Percentiles rank a stretch among this genome's conserved stretches.
Conservation (phyloP, 2,113 vertebrate genomes). For the Chionis minor region DNA sequence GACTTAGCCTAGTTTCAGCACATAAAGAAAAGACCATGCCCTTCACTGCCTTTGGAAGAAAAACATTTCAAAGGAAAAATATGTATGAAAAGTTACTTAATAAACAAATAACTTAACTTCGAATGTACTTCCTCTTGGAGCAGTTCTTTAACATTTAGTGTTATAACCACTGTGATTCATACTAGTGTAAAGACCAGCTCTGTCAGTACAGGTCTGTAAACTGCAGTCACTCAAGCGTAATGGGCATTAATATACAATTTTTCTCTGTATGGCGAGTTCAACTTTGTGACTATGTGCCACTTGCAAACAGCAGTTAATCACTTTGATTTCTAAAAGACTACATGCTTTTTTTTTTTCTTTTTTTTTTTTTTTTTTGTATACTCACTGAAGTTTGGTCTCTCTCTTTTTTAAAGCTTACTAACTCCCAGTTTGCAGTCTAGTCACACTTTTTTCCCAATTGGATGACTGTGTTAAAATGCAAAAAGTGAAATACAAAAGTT, state of each 20-base stretch:
- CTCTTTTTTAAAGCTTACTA: not conserved
- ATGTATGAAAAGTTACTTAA: not conserved
- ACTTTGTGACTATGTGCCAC: not conserved
- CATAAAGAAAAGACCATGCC: constrained; percentile 16
- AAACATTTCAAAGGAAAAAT: not conserved
- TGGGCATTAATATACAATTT: not conserved
- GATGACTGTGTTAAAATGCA: not conserved
- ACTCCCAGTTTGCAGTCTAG: not conserved
- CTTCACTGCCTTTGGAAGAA: not conserved
- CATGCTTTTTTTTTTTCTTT: not conserved
- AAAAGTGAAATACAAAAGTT: not conserved
- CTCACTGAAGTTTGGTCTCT: not conserved
- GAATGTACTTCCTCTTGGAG: not conserved
- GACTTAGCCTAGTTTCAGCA: constrained; percentile 5
- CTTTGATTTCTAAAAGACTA: not conserved
- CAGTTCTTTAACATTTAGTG: not conserved
- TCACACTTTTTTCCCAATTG: not conserved
- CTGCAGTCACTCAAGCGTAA: not conserved
- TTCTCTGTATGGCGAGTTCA: not conserved
- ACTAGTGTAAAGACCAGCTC: not conserved
- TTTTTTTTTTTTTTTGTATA: not conserved
- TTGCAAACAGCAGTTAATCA: not conserved
- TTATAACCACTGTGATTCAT: not conserved
- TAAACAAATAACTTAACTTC: not conserved
- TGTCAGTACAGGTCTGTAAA: not conserved